Evolutionary conservation across 2,888 invertebrate species (phyloP).

Genomic region (Eupsilia transversa): DNA sequence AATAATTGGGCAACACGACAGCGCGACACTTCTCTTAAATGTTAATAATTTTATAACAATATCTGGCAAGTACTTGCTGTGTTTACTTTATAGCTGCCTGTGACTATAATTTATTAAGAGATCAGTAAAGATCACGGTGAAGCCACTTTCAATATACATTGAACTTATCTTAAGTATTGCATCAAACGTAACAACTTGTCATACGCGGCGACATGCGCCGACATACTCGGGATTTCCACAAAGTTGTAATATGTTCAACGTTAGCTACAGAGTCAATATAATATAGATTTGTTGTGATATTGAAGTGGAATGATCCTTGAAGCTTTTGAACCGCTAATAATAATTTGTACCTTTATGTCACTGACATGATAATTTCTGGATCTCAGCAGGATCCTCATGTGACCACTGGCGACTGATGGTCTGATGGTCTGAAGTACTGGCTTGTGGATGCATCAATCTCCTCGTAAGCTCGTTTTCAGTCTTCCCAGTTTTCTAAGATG

Average conservation of each 20-base stretch:
- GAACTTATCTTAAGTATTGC: constrained; percentile 48
- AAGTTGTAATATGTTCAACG: background rate
- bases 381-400: background rate
- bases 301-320: constrained; percentile 2
- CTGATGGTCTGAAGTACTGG: background rate
- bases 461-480: background rate
- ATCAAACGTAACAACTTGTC: constrained; percentile 40
- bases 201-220: constrained; percentile 1
- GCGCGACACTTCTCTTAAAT: constrained; percentile 44
- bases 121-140: constrained; percentile 54
- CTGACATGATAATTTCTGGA: background rate
- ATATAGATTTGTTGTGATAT: background rate
- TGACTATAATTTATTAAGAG: constrained; percentile 56
- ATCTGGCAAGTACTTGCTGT: constrained; percentile 30
- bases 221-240: background rate
- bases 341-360: background rate
- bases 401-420: background rate
- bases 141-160: constrained; percentile 32
- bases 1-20: constrained; percentile 64
- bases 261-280: background rate
- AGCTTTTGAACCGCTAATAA: background rate
- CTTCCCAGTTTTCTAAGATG: background rate
- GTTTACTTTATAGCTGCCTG: constrained; percentile 34
- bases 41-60: constrained; percentile 63
- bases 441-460: background rate